Conservation (phyloP, 2,113 vertebrate genomes). For the Lampris incognitus region DNA sequence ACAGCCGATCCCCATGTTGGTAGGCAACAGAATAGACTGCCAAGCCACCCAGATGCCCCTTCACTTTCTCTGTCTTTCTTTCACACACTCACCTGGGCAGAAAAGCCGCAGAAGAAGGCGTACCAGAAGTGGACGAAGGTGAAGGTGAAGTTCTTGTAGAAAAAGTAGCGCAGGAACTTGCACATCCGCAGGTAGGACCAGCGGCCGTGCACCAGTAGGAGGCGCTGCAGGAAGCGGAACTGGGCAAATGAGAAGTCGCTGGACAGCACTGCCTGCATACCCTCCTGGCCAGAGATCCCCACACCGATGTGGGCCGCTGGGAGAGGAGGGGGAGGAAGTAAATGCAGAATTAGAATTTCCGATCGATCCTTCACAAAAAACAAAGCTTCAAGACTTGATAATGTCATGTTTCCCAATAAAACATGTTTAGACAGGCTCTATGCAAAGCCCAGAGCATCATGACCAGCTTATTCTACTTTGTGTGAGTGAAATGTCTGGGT, state of each 20-base stretch:
- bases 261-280: constrained; percentile 94
- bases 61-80: no score
- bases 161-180: constrained; percentile 98
- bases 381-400: no score
- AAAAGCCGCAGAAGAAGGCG: constrained; percentile 96
- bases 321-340: not conserved
- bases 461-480: no score
- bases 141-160: constrained; percentile 99
- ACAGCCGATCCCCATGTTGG: no score
- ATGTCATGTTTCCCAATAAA: no score
- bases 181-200: constrained; percentile 99
- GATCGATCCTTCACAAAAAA: no score
- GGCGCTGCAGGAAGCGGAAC: constrained; percentile 94
- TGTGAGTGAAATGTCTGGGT: no score
- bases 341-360: not conserved
- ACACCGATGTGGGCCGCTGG: constrained; percentile 96
- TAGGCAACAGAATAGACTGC: not conserved
- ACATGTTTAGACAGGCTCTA: no score
- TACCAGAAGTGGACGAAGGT: constrained; percentile 98
- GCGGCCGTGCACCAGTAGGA: constrained; percentile 94
- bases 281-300: constrained; percentile 94
- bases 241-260: constrained; percentile 95
- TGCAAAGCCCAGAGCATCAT: no score
- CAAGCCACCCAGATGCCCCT: not conserved
- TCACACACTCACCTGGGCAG: constrained; percentile 88